These are phyloP conservation scores for Enteromius argenteus DNA, from an alignment of 2,797 vertebrate species.

Conservation along the genomic window DNA sequence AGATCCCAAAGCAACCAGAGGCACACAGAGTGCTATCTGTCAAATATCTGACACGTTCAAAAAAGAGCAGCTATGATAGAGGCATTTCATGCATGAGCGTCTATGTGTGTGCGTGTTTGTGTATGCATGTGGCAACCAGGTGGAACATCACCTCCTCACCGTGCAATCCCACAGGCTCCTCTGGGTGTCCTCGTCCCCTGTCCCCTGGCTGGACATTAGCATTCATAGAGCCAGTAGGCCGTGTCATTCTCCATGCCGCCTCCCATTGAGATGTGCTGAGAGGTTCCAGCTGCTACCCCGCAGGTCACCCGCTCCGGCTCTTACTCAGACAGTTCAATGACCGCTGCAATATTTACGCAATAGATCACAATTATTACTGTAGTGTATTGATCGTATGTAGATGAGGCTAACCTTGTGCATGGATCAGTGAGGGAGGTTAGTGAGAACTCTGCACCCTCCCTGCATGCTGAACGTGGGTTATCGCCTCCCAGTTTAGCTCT, in stretches of 20 bases:
- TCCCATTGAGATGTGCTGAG: slow-evolving; percentile 70
- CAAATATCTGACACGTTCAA: slow-evolving; percentile 37
- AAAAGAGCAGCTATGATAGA: slow-evolving; percentile 43
- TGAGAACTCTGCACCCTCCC: slow-evolving; percentile 55
- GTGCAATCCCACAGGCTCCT: slow-evolving; percentile 23
- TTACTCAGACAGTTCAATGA: slow-evolving; percentile 75
- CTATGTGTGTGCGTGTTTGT: slow-evolving; percentile 33
- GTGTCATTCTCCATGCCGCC: slow-evolving; percentile 79
- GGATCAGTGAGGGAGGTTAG: slow-evolving; percentile 72
- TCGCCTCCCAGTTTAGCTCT: slow-evolving; percentile 43
- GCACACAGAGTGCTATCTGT: slow-evolving; percentile 37
- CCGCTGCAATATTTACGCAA: slow-evolving; percentile 79
- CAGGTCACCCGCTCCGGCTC: slow-evolving; percentile 67
- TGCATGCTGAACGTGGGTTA: slow-evolving; percentile 71
- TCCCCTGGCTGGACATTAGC: slow-evolving; percentile 76
- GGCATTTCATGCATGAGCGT: slow-evolving; percentile 47
- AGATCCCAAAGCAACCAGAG: slow-evolving; percentile 41
- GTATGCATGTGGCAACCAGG: slow-evolving; percentile 49
- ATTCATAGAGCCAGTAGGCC: slow-evolving; percentile 81
- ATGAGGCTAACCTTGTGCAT: slow-evolving; percentile 73
- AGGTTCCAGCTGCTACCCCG: slow-evolving; percentile 57
- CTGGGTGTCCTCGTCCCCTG: slow-evolving; percentile 49
- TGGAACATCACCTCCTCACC: slow-evolving; percentile 31
- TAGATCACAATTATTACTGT: slow-evolving; percentile 85
- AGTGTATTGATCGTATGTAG: slow-evolving; percentile 84